Base-by-base conservation (phyloP, 2,113 vertebrate species). In the Carollia perspicillata region DNA sequence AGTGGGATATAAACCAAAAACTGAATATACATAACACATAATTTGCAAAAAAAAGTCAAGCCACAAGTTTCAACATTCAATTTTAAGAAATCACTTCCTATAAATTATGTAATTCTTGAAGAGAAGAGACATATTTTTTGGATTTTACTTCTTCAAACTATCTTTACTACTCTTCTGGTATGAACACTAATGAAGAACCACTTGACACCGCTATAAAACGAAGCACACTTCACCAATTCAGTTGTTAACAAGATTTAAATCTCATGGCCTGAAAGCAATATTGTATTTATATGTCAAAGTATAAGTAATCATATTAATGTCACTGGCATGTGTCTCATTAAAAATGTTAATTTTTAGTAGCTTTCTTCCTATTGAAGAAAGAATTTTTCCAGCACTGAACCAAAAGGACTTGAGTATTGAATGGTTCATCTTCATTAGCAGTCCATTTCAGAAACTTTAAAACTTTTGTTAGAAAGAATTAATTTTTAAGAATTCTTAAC, bases 141-240 rank as follows among this genome's bases (percentile, higher is more conserved):
- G 26, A 84, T 58, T 79, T 49, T 60, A 51, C 44, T 89, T 95
- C 28, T 23, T 88, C 8, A 44, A 88, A 93, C 18, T 77, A 84
- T 71, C 51, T 84, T 11, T 89, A 23, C 5, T 35, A 79, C 53
- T 94, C 30, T 94, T 84, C 58, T 66, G 28, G 17, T 80, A 69
- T 69, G 47, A 90, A 93, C 11, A 93, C 10, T 69, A 94, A 75
- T n/a, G 30, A 94, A 90, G 35, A 87, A 88, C 47, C n/a, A 83
- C 20, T 77, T 94, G 17, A 87, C 20, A 35, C 28, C 7, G 1
- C 30, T 87, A 81, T 0, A 85, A 22, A 89, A 89, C 35, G 5
- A 90, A 79, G 23, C 33, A 33, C 40, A 86, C 44, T 92, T 68
- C 3, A 92, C 18, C n/a, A 83, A 84, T 74, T 51, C 28, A 55